Conservation (phyloP, 1,140 invertebrate species). For the Sesamia nonagrioides region DNA sequence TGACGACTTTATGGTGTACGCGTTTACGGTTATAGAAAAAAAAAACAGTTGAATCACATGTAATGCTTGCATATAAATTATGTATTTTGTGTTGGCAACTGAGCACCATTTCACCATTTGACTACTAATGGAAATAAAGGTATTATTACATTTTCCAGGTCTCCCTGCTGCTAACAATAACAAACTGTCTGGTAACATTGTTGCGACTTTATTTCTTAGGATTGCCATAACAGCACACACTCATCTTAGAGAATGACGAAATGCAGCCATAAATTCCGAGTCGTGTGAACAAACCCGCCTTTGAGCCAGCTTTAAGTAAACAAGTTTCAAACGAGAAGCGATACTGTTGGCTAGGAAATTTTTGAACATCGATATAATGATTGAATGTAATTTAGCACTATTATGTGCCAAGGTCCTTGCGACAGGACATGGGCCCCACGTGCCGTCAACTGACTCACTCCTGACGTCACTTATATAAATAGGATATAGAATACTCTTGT, state of each 20-base stretch:
- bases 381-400: slow-evolving; percentile 48
- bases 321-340: slow-evolving; percentile 11
- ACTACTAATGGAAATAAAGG: not conserved
- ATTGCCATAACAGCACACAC: not conserved
- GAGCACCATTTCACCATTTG: too few relatives aligned
- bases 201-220: not conserved
- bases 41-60: not conserved
- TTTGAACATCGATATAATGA: slow-evolving; percentile 45
- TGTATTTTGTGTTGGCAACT: not conserved
- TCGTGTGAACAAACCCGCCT: not conserved
- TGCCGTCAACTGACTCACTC: slow-evolving; percentile 52
- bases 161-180: not conserved
- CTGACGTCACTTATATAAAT: slow-evolving; percentile 55
- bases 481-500: slow-evolving; percentile 53
- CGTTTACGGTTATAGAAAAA: slow-evolving; percentile 7
- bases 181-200: not conserved
- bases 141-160: not conserved
- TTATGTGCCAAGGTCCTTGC: slow-evolving; percentile 55
- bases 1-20: slow-evolving; percentile 44
- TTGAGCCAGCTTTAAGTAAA: slow-evolving; percentile 13
- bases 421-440: slow-evolving; percentile 53
- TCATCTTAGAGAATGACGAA: not conserved
- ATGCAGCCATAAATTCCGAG: slow-evolving; percentile 10
- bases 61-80: not conserved
- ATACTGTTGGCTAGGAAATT: not conserved